These are phyloP conservation scores for Bubo scandiacus DNA, from an alignment of 2,113 vertebrate species.

Conservation along the genomic window DNA sequence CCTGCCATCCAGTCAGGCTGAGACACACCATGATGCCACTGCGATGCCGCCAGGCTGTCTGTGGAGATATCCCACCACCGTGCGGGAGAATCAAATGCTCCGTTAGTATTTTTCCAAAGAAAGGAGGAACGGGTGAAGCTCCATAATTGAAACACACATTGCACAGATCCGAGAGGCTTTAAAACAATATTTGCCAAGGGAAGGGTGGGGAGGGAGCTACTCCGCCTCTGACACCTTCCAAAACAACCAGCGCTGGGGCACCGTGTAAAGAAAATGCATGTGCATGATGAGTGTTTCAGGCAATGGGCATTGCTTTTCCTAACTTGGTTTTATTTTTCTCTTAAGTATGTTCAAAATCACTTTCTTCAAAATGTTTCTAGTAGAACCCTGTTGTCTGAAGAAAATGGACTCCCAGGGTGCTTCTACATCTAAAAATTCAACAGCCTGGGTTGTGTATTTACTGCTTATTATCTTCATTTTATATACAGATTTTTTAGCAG, in stretches of 20 bases:
- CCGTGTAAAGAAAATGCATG: background rate
- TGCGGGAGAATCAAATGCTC: background rate
- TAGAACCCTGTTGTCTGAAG: background rate
- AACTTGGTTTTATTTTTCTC: background rate
- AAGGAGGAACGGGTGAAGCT: background rate
- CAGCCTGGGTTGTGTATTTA: background rate
- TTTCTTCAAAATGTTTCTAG: background rate
- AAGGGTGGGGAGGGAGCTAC: background rate
- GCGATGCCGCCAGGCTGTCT: background rate
- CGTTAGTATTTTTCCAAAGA: background rate
- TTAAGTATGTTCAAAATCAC: background rate
- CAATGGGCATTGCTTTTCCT: background rate
- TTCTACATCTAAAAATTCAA: background rate
- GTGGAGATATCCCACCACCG: fast-evolving
- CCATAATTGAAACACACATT: fast-evolving
- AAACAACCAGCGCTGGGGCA: fast-evolving
- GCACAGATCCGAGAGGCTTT: fast-evolving
- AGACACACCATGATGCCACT: too few relatives aligned
- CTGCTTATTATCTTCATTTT: background rate
- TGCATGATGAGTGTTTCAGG: background rate
- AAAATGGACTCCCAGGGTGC: background rate
- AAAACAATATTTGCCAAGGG: fast-evolving
- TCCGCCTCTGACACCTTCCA: background rate
- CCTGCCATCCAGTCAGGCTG: background rate
- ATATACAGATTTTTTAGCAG: background rate